Evolutionary conservation across 2,797 vertebrate species (phyloP).

Genomic region (Lutjanus argentimaculatus): DNA sequence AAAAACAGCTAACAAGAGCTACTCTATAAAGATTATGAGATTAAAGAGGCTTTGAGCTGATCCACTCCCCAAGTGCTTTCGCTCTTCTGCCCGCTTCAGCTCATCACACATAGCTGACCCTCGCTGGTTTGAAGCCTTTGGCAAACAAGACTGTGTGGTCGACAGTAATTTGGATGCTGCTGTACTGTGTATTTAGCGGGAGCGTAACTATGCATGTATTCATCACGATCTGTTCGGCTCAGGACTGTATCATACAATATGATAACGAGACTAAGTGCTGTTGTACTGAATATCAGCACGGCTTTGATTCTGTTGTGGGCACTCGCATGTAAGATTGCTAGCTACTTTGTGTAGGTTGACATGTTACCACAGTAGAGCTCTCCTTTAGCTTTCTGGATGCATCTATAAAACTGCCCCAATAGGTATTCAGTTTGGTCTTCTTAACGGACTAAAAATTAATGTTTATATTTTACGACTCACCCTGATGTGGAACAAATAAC

Average conservation of each 20-base stretch:
- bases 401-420: too few relatives aligned
- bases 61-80: slow-evolving; percentile 55
- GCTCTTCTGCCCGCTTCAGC: slow-evolving; percentile 37
- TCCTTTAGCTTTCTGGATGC: too few relatives aligned
- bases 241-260: neutral
- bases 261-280: neutral
- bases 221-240: too few relatives aligned
- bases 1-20: slow-evolving; percentile 67
- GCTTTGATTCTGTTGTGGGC: too few relatives aligned
- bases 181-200: neutral
- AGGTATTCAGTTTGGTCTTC: too few relatives aligned
- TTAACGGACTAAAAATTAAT: too few relatives aligned
- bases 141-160: slow-evolving; percentile 10
- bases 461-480: too few relatives aligned
- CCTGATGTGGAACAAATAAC: too few relatives aligned
- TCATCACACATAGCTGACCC: slow-evolving; percentile 43
- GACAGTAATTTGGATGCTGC: slow-evolving; percentile 14
- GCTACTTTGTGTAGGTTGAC: too few relatives aligned
- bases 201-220: neutral
- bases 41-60: slow-evolving; percentile 67
- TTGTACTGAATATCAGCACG: too few relatives aligned
- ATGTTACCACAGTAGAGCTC: too few relatives aligned
- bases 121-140: slow-evolving; percentile 30
- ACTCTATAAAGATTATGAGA: slow-evolving; percentile 73
- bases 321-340: too few relatives aligned